A percentile compares a stretch with the other conserved stretches of the same genome.
These are phyloP conservation scores for Cephalopterus ornatus DNA, from an alignment of 2,113 vertebrate species.

Conservation along the genomic window DNA sequence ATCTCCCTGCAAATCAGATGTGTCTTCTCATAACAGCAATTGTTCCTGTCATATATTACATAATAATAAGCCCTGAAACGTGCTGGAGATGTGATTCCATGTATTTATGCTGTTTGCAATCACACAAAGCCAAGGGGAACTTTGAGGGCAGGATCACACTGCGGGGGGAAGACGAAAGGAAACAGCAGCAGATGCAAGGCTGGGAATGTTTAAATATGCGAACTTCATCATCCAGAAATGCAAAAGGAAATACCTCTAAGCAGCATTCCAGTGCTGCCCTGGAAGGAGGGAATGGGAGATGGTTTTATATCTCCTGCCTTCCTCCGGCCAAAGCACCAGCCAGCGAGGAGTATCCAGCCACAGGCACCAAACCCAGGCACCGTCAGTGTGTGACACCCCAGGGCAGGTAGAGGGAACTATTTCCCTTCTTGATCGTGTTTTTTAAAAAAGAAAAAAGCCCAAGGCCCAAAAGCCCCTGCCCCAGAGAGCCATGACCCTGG, in stretches of 20 bases:
- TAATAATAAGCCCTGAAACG: background rate
- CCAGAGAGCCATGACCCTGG: background rate
- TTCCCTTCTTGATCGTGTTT: background rate
- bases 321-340: background rate
- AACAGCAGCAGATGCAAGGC: background rate
- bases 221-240: background rate
- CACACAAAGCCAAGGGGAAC: background rate
- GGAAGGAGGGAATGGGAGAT: background rate
- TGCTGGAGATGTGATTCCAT: background rate
- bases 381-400: background rate
- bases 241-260: background rate
- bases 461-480: too few relatives aligned
- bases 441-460: background rate
- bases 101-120: background rate
- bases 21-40: background rate
- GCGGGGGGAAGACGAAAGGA: background rate
- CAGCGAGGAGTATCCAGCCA: background rate
- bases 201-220: background rate
- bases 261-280: background rate
- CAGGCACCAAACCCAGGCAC: background rate
- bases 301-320: fast-evolving
- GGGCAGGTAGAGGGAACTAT: background rate
- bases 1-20: background rate
- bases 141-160: background rate
- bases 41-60: background rate